Base-by-base conservation (phyloP, 2,797 vertebrate genomes). In the Sparidentex hasta region DNA sequence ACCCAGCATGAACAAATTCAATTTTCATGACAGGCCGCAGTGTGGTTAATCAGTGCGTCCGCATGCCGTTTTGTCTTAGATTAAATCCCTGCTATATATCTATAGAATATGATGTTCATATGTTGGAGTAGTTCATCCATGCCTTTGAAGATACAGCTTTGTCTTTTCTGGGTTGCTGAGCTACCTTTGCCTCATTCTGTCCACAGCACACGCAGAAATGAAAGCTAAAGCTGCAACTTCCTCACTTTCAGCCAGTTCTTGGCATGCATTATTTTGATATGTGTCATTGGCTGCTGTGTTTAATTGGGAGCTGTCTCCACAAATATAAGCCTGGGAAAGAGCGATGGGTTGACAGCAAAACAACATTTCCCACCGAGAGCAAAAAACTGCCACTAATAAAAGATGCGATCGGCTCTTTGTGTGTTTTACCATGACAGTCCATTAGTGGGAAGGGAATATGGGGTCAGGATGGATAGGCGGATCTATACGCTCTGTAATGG, bases 231-330 rank as follows among this genome's bases (percentile, higher is more conserved):
- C 82, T 47, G 79, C 69, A 80, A 86, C 74, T 85, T 86, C 71
- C 78, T 84, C 80, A 56, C 65, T 92, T 90, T 87, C 76, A 77
- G 74, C 78, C 83, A 70, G 64, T 83, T 85, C 82, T 78, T 74
- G 80, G 63, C 83, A 78, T 82, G 76, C 77, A 81, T 89, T 89
- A 91, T 90, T 93, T 84, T 92, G 90, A 92, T 88, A 74, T 56
- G 78, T 91, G 90, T 92, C 91, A 87, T 88, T 88, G 88, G 86
- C 82, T 71, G 63, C 76, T 83, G 80, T 85, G 79, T 91, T 90
- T 94, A 95, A 94, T 94, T 94, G 91, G 91, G 82, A 86, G 91
- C 88, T 82, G 81, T 93, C 93, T 87, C 54, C 56, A 72, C 85
- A 90, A 90, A 91, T 81, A 87, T 78, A 72, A 85, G 84, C 78